These are phyloP conservation scores for Heteronetta atricapilla DNA, from an alignment of 2,113 vertebrate genomes.

Conservation along the genomic window DNA sequence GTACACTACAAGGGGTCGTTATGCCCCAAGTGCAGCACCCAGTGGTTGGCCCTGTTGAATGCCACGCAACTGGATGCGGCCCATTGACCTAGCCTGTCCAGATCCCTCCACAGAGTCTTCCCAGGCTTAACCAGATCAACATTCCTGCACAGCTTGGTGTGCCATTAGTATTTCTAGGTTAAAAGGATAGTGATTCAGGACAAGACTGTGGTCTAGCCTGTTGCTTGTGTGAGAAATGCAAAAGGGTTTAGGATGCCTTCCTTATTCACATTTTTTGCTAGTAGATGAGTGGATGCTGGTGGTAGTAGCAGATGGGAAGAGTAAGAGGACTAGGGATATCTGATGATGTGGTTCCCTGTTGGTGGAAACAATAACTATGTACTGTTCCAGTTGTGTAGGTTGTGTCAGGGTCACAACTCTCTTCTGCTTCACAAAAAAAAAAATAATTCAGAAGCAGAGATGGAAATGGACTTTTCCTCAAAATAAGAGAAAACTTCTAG, in stretches of 20 bases:
- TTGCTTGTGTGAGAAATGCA: neutral
- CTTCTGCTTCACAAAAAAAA: neutral
- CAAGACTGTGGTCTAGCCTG: neutral
- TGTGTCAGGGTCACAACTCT: neutral
- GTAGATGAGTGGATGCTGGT: neutral
- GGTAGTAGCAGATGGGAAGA: neutral
- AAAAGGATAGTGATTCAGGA: neutral
- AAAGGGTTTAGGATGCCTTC: neutral
- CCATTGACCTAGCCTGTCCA: neutral
- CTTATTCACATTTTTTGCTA: neutral
- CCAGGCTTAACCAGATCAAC: neutral
- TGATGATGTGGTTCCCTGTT: neutral
- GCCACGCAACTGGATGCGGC: neutral
- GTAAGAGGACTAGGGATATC: neutral
- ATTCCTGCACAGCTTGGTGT: neutral
- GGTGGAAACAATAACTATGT: neutral
- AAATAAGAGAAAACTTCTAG: neutral
- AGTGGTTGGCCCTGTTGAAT: neutral
- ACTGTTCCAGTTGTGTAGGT: neutral
- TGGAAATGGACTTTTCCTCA: neutral
- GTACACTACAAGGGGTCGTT: neutral
- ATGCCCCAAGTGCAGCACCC: neutral
- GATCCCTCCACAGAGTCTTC: neutral
- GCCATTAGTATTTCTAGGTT: neutral
- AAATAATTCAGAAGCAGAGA: neutral